A percentile compares a stretch with the other conserved stretches of the same genome.
These are phyloP conservation scores for Emydocephalus ijimae DNA, from an alignment of 2,113 vertebrate species.

Conservation along the genomic window DNA sequence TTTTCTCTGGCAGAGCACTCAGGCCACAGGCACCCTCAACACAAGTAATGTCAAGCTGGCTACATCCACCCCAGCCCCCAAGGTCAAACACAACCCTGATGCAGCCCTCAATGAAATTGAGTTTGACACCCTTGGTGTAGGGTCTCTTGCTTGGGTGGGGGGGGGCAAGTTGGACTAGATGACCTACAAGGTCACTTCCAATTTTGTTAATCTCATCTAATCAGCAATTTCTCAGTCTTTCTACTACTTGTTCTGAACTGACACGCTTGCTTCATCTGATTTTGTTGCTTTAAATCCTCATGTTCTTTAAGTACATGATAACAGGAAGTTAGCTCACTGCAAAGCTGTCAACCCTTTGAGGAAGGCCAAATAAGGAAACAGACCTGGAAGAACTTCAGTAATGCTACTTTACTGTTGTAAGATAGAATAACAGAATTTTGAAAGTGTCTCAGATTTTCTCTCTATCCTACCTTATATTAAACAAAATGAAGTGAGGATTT, in stretches of 20 bases:
- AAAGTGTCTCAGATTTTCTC: background rate
- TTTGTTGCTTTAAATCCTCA: background rate
- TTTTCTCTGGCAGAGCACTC: too few species aligned
- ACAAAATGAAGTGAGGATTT: background rate
- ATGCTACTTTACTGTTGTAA: background rate
- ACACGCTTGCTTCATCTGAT: background rate
- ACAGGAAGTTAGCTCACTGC: background rate
- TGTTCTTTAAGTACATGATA: background rate
- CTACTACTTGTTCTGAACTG: background rate
- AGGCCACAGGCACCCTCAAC: too few species aligned
- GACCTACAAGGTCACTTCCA: too few species aligned
- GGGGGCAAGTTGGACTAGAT: too few species aligned
- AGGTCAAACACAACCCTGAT: too few species aligned
- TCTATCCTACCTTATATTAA: background rate
- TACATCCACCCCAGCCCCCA: too few species aligned
- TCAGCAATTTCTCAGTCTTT: background rate
- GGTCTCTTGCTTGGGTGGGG: too few species aligned
- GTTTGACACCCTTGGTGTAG: too few species aligned
- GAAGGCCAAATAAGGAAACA: background rate
- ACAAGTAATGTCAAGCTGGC: too few species aligned
- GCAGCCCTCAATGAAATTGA: too few species aligned
- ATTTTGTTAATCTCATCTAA: too few species aligned
- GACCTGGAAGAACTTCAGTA: background rate
- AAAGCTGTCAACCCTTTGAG: background rate
- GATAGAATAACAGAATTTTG: background rate